Conservation (phyloP, 1,140 invertebrate species). For the Anoplophora glabripennis region DNA sequence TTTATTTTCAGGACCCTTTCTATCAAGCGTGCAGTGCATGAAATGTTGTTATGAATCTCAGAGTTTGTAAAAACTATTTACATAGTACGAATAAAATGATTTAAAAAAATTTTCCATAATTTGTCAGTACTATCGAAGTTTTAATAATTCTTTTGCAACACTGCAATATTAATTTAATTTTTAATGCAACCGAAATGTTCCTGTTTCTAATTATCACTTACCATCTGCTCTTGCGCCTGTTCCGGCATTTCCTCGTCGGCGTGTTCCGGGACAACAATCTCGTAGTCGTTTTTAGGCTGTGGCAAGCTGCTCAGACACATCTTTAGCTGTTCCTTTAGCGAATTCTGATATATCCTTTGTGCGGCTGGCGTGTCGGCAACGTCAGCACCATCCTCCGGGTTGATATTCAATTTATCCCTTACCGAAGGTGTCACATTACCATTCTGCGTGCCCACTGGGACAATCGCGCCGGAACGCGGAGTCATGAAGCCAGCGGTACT, state of each 20-base stretch:
- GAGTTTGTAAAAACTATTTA: no score
- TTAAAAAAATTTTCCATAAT: no score
- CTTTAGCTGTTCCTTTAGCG: constrained; percentile 68
- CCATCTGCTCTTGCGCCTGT: constrained; percentile 44
- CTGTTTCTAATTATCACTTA: no score
- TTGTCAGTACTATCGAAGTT: no score
- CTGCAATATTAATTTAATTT: no score
- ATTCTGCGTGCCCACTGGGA: constrained; percentile 38
- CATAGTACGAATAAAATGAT: no score
- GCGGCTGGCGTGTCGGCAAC: constrained; percentile 64
- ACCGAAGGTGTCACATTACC: constrained; percentile 59
- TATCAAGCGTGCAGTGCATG: no score
- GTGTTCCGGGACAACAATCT: constrained; percentile 93
- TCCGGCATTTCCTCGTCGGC: constrained; percentile 61
- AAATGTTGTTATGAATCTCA: no score
- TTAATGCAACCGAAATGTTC: no score
- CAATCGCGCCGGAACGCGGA: constrained; percentile 49
- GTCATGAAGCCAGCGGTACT: constrained; percentile 53
- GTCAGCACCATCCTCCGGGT: constrained; percentile 75
- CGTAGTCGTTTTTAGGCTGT: constrained; percentile 93
- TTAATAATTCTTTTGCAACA: no score
- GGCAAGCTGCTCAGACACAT: constrained; percentile 79
- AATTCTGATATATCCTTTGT: constrained; percentile 62
- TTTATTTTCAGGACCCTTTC: no score
- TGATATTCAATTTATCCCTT: constrained; percentile 94